These are phyloP conservation scores for Rapana venosa DNA, from an alignment of 2,888 invertebrate genomes.

Conservation along the genomic window DNA sequence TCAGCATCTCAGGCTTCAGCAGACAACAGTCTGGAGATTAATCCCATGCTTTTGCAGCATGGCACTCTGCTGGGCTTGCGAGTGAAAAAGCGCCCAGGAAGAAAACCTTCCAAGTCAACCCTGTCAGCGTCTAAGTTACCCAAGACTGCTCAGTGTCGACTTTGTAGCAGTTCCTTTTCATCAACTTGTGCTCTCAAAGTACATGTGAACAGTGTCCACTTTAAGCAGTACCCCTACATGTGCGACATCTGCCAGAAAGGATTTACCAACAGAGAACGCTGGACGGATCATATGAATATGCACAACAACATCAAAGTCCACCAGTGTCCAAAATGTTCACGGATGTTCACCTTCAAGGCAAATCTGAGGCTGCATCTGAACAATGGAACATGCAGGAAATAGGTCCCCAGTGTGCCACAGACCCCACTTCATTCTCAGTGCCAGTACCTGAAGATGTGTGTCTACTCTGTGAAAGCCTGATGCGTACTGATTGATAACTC, in stretches of 20 bases:
- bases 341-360: constrained; percentile 19
- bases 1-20: not conserved
- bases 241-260: constrained; percentile 3
- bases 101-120: not conserved
- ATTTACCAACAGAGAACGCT: constrained; percentile 19
- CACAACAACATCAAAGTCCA: constrained; percentile 29
- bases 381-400: not conserved
- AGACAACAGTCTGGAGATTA: not conserved
- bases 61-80: not conserved
- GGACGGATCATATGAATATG: constrained; percentile 22
- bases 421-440: no score
- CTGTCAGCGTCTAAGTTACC: not conserved
- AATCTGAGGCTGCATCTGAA: constrained; percentile 20
- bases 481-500: no score
- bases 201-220: constrained; percentile 3
- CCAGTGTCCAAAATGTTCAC: constrained; percentile 9
- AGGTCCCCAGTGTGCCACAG: no score
- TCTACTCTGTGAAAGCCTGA: no score
- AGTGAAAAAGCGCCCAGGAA: not conserved
- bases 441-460: no score
- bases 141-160: not conserved
- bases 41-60: not conserved
- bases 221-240: constrained; percentile 13
- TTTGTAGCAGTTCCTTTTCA: constrained; percentile 8
- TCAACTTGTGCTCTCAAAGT: constrained; percentile 1